These are phyloP conservation scores for Ophion ventricosus DNA, from an alignment of 2,888 invertebrate species.

Conservation along the genomic window DNA sequence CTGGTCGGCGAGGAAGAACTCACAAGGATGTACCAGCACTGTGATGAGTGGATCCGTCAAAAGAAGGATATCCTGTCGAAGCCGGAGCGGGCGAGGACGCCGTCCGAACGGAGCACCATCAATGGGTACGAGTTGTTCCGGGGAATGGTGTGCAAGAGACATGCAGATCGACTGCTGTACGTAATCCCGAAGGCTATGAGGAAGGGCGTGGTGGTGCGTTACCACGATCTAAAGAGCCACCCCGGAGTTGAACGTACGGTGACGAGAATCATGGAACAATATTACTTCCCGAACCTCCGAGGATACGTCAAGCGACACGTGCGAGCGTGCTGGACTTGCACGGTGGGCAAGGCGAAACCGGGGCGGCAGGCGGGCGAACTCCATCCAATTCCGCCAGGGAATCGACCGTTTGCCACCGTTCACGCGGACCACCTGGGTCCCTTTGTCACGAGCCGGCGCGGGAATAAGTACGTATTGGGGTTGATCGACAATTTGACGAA, in stretches of 20 bases:
- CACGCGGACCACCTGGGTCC: constrained; percentile 6
- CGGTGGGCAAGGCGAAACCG: background rate
- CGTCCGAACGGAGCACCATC: background rate
- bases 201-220: background rate
- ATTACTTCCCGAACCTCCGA: constrained; percentile 26
- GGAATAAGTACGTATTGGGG: constrained; percentile 20
- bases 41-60: background rate
- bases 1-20: constrained; percentile 39
- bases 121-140: background rate
- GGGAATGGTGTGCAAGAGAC: constrained; percentile 3
- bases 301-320: constrained; percentile 10
- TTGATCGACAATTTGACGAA: constrained; percentile 27
- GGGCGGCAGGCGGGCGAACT: constrained; percentile 17
- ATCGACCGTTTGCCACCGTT: background rate
- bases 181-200: constrained; percentile 14
- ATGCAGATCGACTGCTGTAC: constrained; percentile 1
- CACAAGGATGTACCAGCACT: constrained; percentile 1
- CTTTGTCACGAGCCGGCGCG: constrained; percentile 11
- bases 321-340: constrained; percentile 11
- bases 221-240: constrained; percentile 30
- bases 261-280: background rate
- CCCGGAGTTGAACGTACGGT: background rate
- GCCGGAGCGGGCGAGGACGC: background rate
- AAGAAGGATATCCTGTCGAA: constrained; percentile 21
- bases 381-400: background rate